These are phyloP conservation scores for Thyatira batis DNA, from an alignment of 2,888 invertebrate species.

Conservation along the genomic window DNA sequence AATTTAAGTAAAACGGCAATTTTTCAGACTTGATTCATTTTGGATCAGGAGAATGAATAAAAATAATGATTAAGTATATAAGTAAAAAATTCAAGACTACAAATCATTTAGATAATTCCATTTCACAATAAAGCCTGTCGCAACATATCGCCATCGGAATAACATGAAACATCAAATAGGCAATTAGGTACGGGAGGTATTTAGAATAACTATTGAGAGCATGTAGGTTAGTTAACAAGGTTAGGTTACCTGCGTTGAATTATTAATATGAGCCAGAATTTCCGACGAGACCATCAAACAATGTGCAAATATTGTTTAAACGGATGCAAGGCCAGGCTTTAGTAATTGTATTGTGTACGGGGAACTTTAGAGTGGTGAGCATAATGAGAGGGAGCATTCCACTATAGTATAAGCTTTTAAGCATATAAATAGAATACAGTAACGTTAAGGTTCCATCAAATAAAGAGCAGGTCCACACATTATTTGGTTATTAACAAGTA, in stretches of 20 bases:
- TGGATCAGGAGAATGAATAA: no score
- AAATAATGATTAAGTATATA: no score
- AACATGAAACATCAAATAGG: background rate
- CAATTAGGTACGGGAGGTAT: background rate
- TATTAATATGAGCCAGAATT: background rate
- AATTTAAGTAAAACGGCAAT: no score
- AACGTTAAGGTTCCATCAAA: background rate
- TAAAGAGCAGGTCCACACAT: no score
- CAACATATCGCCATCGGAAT: no score
- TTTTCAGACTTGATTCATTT: no score
- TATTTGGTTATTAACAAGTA: no score
- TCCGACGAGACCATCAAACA: conserved; percentile 15
- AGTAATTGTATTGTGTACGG: conserved; percentile 36
- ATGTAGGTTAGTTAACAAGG: background rate
- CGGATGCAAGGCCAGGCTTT: conserved; percentile 33
- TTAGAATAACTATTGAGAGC: background rate
- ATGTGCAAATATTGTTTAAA: conserved; percentile 23
- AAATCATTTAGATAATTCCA: no score
- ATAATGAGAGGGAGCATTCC: conserved; percentile 36
- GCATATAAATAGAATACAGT: no score
- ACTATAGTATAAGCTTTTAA: conserved; percentile 22
- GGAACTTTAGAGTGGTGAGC: conserved; percentile 23
- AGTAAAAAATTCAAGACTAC: no score
- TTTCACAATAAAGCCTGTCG: no score
- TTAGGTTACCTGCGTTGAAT: background rate